Percentiles rank a stretch among this genome's conserved stretches.
phyloP scores from a whole-genome alignment of 2,113 vertebrate species.

The Mesoclemmys tuberculata region DNA sequence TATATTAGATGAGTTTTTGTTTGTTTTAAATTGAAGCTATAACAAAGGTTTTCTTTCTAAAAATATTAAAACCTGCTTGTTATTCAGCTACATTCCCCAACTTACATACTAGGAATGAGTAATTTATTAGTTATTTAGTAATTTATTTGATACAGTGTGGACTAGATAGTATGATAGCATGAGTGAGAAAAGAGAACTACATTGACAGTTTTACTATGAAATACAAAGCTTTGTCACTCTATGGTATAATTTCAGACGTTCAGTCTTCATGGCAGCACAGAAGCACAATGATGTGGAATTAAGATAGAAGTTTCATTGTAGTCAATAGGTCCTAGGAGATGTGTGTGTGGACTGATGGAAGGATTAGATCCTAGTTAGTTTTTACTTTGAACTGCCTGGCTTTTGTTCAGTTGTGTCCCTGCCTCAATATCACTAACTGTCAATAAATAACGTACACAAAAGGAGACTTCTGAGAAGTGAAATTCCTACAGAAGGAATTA shows the following conservation, averaged over 20 bases:
- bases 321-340: no score
- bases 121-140: constrained; percentile 51
- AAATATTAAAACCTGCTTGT: constrained; percentile 17
- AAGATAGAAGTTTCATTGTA: no score
- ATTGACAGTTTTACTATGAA: constrained; percentile 15
- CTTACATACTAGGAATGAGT: constrained; percentile 42
- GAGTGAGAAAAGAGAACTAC: background rate
- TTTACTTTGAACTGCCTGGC: background rate
- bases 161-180: background rate
- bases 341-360: no score
- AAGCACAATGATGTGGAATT: no score
- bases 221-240: background rate
- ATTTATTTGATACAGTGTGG: background rate
- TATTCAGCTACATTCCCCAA: constrained; percentile 31
- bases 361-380: no score
- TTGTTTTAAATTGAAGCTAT: constrained; percentile 28
- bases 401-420: background rate
- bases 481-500: no score
- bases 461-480: background rate
- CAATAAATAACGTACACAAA: background rate
- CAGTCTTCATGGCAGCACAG: background rate
- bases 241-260: background rate
- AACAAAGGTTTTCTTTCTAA: constrained; percentile 58
- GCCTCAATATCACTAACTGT: background rate
- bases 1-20: background rate